Percentiles rank a stretch among this genome's conserved stretches.
Conservation (phyloP, 2,888 invertebrate genomes). For the Dicycla oo region DNA sequence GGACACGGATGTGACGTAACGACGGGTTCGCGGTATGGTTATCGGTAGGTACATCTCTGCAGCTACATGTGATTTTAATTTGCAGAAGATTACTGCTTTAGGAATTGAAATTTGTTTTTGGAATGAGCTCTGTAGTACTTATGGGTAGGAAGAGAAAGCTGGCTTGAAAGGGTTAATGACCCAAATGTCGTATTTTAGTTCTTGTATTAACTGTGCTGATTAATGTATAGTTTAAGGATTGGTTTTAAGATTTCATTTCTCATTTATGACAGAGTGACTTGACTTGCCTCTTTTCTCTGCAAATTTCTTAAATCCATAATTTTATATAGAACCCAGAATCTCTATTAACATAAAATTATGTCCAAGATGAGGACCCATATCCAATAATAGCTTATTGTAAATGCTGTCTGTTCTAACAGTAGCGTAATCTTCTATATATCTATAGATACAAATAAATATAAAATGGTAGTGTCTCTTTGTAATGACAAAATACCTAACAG, state of each 20-base stretch:
- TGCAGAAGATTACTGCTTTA: slow-evolving; percentile 46
- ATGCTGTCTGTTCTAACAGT: not conserved
- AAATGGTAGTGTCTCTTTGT: too few species aligned
- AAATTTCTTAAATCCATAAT: not conserved
- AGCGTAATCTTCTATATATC: too few species aligned
- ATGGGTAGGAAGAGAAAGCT: slow-evolving; percentile 3
- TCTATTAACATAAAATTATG: not conserved
- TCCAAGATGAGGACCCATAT: not conserved
- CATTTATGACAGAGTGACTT: not conserved
- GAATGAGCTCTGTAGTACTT: slow-evolving; percentile 26
- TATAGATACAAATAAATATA: too few species aligned
- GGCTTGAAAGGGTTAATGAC: not conserved
- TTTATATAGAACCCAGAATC: too few species aligned
- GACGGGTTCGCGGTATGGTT: slow-evolving; percentile 59
- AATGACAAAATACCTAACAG: too few species aligned
- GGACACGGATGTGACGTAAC: slow-evolving; percentile 66
- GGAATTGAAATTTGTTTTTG: slow-evolving; percentile 50
- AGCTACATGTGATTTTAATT: slow-evolving; percentile 60
- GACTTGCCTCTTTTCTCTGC: not conserved
- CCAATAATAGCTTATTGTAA: too few species aligned
- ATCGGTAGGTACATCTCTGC: slow-evolving; percentile 61
- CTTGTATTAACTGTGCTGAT: not conserved
- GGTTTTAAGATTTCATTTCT: not conserved
- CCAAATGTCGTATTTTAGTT: not conserved
- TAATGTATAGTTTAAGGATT: not conserved